Base-by-base conservation (phyloP, 2,113 vertebrate species). In the Eupsittula cactorum region DNA sequence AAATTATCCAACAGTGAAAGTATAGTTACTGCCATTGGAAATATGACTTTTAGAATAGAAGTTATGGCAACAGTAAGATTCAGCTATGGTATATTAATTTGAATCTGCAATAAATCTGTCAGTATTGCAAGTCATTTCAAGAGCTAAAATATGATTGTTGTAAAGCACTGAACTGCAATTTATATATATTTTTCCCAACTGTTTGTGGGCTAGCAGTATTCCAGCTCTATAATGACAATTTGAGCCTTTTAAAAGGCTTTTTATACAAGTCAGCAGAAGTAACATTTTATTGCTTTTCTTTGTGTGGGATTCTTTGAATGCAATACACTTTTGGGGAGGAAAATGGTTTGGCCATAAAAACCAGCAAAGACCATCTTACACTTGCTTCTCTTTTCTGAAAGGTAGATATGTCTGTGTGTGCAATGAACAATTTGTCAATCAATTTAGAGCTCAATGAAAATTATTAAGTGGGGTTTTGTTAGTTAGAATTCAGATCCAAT, bases 1-100 rank as follows among this genome's bases (percentile, higher is more conserved):
- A 94, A 97, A 94, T 94, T 94, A 95, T 87, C 63, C 84, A 92
- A 89, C 53, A 88, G 49, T 96, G 95, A 95, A 95, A 88, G 59
- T 92, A 82, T 91, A 96, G 93, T 85, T 91, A 71, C 78, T 80
- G 92, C 90, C 75, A 82, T 76, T 96, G 49, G 82, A 92, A 95
- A 82, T 95, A 95, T 53, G 49, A 87, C 84, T 90, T 90, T 90
- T 80, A 44, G 57, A 96, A 88, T 96, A 81, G 95, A 96, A 97
- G 88, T 93, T 82, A 89, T 83, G 59, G 71, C 79, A 94, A 91
- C 70, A 53, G 80, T 83, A 97, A 88, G 69, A 92, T 82, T 78
- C 68, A 96, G 60, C 79, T 92, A 91, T 86, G 88, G 63, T 93
- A 71, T 94, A 85, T 91, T 96, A 95, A 95, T 94, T 97, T 91